Conservation (phyloP, 2,888 invertebrate species). For the Neocrepidodera transversa region DNA sequence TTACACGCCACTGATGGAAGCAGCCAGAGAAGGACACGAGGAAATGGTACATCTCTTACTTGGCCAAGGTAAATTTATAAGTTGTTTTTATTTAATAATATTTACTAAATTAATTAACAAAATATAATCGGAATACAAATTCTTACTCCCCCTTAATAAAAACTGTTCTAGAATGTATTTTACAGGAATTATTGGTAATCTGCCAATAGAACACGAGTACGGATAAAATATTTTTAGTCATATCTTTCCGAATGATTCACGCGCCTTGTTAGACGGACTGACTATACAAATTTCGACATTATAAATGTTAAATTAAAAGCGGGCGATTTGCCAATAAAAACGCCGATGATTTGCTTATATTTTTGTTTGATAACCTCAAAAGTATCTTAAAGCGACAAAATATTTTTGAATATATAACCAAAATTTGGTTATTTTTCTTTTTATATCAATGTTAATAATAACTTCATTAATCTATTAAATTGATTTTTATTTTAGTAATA, state of each 20-base stretch:
- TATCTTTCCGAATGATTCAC: not conserved
- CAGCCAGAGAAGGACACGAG: constrained; percentile 97
- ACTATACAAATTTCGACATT: not conserved
- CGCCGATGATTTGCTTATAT: too few species aligned
- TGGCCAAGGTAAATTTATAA: constrained; percentile 65
- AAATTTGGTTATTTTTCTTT: too few species aligned
- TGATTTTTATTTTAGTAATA: too few species aligned
- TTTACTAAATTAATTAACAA: too few species aligned
- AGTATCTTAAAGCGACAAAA: too few species aligned
- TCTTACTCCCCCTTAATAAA: too few species aligned
- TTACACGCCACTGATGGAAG: constrained; percentile 99
- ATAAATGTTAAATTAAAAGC: constrained; percentile 2
- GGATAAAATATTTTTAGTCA: constrained; percentile 4
- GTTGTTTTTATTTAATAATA: not conserved
- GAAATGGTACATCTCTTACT: constrained; percentile 96
- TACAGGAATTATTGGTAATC: constrained; percentile 1
- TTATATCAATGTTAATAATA: too few species aligned
- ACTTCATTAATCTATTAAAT: too few species aligned
- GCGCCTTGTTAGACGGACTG: not conserved
- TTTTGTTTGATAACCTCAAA: constrained; percentile 1
- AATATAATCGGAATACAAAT: too few species aligned
- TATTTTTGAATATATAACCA: too few species aligned
- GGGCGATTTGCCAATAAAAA: not conserved
- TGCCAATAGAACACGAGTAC: not conserved
- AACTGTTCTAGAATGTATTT: not conserved